Base-by-base conservation (phyloP, 2,888 invertebrate genomes). In the Microplitis manilae region DNA sequence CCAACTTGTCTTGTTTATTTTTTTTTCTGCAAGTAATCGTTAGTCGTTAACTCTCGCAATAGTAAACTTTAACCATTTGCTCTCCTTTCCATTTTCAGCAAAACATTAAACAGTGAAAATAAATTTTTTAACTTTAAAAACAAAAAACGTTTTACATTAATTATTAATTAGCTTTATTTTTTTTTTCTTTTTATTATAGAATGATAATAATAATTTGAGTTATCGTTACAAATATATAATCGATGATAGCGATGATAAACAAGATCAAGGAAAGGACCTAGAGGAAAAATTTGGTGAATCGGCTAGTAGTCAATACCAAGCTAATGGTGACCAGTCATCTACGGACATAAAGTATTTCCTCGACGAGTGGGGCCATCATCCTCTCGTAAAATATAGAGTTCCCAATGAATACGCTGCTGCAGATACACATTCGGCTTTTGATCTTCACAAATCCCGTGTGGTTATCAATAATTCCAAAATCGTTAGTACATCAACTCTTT, bases 331-430 rank as follows among this genome's bases (percentile, higher is more conserved):
- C 72, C 81, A 84, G 77, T 82, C 85, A 8, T 82, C 83, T 17
- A 83, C 85, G 30, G 91, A 92, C 77, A 93, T 94, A 20, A 91
- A 92, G 79, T 94, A 94, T 87, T 89, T 92, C 59, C 93, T 93
- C 0, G 93, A 94, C 84, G 92, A 92, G 83, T 93, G 92, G 91
- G 93, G 93, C 13, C 94, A 93, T 89, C 94, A 94, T 89, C 93
- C 94, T 6, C 91, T 93, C 17, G 92, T 93, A 68, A 91, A 91
- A 73, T 92, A 93, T 84, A 91, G 90, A 84, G 92, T 92, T 39
- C 89, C 90, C 13, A 91, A 91, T 64, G 91, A 91, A 0, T 90
- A 91, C 68, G 91, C 92, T 82, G 86, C 90, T 20, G 90, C 92
- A 67, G 90, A 90, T 15, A 89, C 92, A 0, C 91, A 90, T 82